Evolutionary conservation across 2,888 invertebrate genomes (phyloP), one percentile per base, ranked within the genome.

Genomic region (Ferrisia virgata): DNA sequence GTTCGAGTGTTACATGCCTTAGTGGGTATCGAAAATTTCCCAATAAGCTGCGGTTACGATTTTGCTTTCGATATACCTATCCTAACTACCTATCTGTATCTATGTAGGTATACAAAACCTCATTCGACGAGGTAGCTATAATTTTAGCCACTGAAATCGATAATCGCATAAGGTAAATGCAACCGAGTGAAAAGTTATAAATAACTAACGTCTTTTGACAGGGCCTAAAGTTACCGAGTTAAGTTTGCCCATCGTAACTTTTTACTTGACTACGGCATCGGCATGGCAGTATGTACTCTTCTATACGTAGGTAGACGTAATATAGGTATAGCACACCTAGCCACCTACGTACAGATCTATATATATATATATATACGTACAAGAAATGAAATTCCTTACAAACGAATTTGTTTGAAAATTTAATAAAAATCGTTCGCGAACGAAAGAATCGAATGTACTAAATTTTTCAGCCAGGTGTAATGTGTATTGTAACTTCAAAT

Each of bases 171-270:
- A 58, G 58, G 58, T 58, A 58, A 58, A 58, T 58, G 58, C 58
- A 58, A 58, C 58, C 58, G 25, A 58, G 58, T 58, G 64, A 64
- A 64, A 64, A 64, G 64, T 64, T 64, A 64, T 64, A 64, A 64
- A 64, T 64, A 64, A 64, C 64, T 64, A 64, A 64, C 64, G 64
- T 28, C 64, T 64, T 64, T 15, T 64, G 64, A 64, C 64, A 64
- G 64, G 15, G 64, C 28, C 64, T 28, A 13, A 64, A 64, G 64
- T 64, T 64, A 18, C 13, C 53, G 64, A 64, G 64, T 28, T 28
- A 64, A 28, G 64, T 64, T 64, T 64, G 28, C 28, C 64, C 28
- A 28, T n/a, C n/a, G n/a, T 22, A 58, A 58, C 58, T 58, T 58
- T 58, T 22, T 58, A 58, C 58, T 58, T 2, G n/a, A n/a, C n/a